These are phyloP conservation scores for Diadumene lineata DNA, from an alignment of 92 coral and sea anemone genomes.

Conservation along the genomic window DNA sequence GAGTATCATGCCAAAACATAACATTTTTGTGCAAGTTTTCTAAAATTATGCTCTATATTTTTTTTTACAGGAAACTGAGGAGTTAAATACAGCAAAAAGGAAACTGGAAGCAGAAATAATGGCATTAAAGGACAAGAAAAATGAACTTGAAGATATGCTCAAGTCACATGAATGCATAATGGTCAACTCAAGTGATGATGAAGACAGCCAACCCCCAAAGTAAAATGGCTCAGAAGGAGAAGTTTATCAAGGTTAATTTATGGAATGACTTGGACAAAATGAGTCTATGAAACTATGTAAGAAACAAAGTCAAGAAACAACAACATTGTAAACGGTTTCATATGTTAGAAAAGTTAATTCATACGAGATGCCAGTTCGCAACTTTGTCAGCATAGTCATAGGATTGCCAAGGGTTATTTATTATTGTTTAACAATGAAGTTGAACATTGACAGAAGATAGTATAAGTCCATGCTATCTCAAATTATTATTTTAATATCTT, in stretches of 20 bases:
- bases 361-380: conserved; percentile 2
- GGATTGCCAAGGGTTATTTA: no score
- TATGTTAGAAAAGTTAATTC: not conserved
- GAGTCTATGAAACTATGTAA: no score
- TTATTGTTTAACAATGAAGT: no score
- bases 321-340: not conserved
- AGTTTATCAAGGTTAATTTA: not conserved
- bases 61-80: conserved; percentile 64
- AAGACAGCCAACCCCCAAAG: conserved; percentile 12
- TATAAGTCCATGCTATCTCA: no score
- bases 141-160: conserved; percentile 76
- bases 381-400: not conserved
- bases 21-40: not conserved
- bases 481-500: no score
- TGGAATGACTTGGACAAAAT: no score
- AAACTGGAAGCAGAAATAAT: conserved; percentile 68
- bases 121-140: conserved; percentile 67
- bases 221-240: not conserved
- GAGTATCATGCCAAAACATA: no score
- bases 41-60: not conserved
- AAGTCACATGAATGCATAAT: conserved; percentile 53
- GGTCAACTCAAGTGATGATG: conserved; percentile 27
- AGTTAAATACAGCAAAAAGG: conserved; percentile 48
- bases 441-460: no score
- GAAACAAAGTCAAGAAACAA: no score